Base-by-base conservation (phyloP, 2,797 vertebrate genomes). In the Notamacropus eugenii region DNA sequence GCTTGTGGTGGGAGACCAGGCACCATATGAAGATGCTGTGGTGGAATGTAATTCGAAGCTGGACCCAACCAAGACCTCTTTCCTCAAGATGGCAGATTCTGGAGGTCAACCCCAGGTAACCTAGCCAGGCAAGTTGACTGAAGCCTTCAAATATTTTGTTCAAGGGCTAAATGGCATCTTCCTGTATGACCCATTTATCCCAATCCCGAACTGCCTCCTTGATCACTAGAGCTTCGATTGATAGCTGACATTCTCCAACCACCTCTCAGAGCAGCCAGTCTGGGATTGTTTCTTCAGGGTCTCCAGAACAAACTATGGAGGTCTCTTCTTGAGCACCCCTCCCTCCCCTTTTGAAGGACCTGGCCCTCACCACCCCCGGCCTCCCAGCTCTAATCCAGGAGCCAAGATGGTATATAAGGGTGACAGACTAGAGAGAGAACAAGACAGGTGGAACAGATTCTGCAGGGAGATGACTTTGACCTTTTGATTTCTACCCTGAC, bases 151-250 rank as follows among this genome's bases (percentile, higher is more conserved):
- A 97, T 99, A 99, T 97, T 99, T 99, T 98, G 98, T 99, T 95
- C 99, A 99, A 96, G 99, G 99, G 99, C 98, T 99, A 99, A 98
- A 99, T 99, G 99, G 99, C 99, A 0, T 99, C 99, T 0, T 99
- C 99, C 92, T 99, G 99, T 98, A 99, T 99, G 99, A 99, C 99
- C 46, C 99, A 99, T 62, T 99, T 99, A 93, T 99, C 99, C 16
- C 99, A 99, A 96, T 99, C 99, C 0, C 99, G 99, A 97, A 99
- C 99, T 97, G 99, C 99, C 98, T 99, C 99, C 82, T 99, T 99
- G 74, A 99, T 99, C 97, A 99, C 99, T 96, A 99, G 99, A 50
- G 46, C 99, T 99, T 99, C 99, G 97, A 99, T 99, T 96, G 99
- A 99, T 40, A 99, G 99, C 67, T 99, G 98, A 4, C 99, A 99